Evolutionary conservation across 2,888 invertebrate species (phyloP).

Genomic region (Caenorhabditis afra): DNA sequence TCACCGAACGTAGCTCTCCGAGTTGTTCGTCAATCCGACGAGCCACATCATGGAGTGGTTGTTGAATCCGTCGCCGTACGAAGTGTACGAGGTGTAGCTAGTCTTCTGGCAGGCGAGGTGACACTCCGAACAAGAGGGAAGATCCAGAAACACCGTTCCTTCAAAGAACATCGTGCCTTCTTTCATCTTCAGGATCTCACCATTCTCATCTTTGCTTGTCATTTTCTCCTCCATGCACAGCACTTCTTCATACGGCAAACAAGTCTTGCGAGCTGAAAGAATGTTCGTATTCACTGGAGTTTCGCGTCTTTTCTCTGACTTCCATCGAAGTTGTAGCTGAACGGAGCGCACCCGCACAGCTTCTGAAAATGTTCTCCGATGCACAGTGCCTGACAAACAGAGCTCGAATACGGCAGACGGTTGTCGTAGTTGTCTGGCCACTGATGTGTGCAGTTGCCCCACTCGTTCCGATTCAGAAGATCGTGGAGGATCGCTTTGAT

Average conservation of each 20-base stretch:
- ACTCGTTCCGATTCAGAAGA: slow-evolving; percentile 30
- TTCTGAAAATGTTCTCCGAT: slow-evolving; percentile 27
- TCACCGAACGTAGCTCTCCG: slow-evolving; percentile 56
- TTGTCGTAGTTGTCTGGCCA: slow-evolving; percentile 27
- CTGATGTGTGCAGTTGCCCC: slow-evolving; percentile 34
- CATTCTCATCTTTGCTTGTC: slow-evolving; percentile 45
- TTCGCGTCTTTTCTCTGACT: slow-evolving; percentile 6
- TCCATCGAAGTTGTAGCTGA: slow-evolving; percentile 41
- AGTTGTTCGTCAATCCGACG: slow-evolving; percentile 34
- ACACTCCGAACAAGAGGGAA: slow-evolving; percentile 50
- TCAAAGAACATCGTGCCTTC: neutral
- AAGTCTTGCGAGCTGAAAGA: slow-evolving; percentile 49
- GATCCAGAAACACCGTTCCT: slow-evolving; percentile 36
- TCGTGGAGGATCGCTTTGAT: slow-evolving; percentile 62
- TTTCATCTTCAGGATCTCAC: slow-evolving; percentile 10
- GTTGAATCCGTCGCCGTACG: slow-evolving; percentile 73
- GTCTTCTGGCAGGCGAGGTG: slow-evolving; percentile 55
- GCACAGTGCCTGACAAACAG: slow-evolving; percentile 40
- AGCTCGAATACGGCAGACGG: slow-evolving; percentile 27
- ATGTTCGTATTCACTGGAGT: neutral
- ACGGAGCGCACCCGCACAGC: slow-evolving; percentile 41
- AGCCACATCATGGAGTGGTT: slow-evolving; percentile 67
- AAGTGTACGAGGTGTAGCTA: slow-evolving; percentile 72
- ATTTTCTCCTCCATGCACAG: slow-evolving; percentile 57
- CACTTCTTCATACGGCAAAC: slow-evolving; percentile 54